These are phyloP conservation scores for Knipowitschia caucasica DNA, from an alignment of 2,797 vertebrate genomes.

Conservation along the genomic window DNA sequence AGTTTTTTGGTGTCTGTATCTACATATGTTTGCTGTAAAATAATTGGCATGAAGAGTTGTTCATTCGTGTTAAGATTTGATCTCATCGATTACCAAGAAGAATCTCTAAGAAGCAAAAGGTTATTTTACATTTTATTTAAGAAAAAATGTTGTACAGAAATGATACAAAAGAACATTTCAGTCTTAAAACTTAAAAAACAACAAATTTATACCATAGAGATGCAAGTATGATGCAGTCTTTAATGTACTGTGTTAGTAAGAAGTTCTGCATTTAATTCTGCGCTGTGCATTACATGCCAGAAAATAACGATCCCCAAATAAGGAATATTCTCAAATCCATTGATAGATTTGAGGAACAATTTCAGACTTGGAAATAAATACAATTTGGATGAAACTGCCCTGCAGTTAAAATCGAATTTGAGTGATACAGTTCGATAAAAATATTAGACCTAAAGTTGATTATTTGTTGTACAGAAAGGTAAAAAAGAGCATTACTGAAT, in stretches of 20 bases:
- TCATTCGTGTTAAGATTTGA: too few species aligned
- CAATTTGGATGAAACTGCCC: constrained; percentile 71
- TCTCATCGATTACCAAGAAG: too few species aligned
- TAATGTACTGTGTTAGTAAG: constrained; percentile 20
- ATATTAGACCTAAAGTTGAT: constrained; percentile 6
- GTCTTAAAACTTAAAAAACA: constrained; percentile 51
- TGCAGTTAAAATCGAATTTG: constrained; percentile 66
- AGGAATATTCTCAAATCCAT: constrained; percentile 20
- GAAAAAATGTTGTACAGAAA: constrained; percentile 65
- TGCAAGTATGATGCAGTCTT: constrained; percentile 28
- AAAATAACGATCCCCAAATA: neutral
- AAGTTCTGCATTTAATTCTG: constrained; percentile 21
- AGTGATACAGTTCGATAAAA: constrained; percentile 14
- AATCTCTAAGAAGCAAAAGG: too few species aligned
- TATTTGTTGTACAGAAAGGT: constrained; percentile 30
- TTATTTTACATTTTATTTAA: constrained; percentile 62
- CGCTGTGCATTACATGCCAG: constrained; percentile 11
- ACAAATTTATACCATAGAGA: constrained; percentile 26
- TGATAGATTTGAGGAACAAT: constrained; percentile 26
- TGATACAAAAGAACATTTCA: constrained; percentile 65
- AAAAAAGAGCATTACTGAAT: too few species aligned
- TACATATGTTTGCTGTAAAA: neutral
- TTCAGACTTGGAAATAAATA: constrained; percentile 73
- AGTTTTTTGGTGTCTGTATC: neutral
- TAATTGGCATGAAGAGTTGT: too few species aligned